A percentile compares a stretch with the other conserved stretches of the same genome.
Evolutionary conservation across 2,797 vertebrate genomes (phyloP).

Genomic region (Margarornis squamiger): DNA sequence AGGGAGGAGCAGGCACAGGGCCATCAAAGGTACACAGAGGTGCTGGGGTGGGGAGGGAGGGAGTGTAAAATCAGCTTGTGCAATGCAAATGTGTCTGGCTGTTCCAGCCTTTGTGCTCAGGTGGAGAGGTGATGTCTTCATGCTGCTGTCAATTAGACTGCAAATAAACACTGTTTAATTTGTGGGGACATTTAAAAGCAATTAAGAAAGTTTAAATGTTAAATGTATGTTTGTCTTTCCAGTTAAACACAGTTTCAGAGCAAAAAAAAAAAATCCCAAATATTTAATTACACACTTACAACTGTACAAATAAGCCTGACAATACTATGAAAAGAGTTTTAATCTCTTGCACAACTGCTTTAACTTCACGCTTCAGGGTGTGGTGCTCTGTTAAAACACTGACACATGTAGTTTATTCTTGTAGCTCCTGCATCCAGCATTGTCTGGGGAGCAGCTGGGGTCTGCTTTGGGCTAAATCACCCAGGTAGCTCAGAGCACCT

Average conservation of each 20-base stretch:
- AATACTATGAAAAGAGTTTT: background rate
- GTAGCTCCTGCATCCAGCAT: background rate
- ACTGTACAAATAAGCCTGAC: background rate
- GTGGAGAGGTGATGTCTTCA: rapidly evolving
- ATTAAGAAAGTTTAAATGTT: background rate
- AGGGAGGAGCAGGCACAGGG: background rate
- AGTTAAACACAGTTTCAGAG: background rate
- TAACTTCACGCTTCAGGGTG: background rate
- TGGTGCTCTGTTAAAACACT: background rate
- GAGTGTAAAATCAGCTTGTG: background rate
- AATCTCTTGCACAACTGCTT: background rate
- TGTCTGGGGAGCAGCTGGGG: background rate
- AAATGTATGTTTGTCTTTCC: background rate
- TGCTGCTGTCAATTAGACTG: background rate
- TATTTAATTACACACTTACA: background rate
- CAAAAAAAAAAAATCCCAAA: background rate
- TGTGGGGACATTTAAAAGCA: background rate
- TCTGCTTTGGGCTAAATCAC: background rate
- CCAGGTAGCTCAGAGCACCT: background rate
- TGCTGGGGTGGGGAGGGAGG: background rate
- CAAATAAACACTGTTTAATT: background rate
- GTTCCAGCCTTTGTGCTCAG: background rate
- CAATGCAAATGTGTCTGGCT: background rate
- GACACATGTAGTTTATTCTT: background rate
- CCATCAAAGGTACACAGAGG: background rate